phyloP scores from a whole-genome alignment of 2,888 invertebrate genomes.

The Agrotis ipsilon region DNA sequence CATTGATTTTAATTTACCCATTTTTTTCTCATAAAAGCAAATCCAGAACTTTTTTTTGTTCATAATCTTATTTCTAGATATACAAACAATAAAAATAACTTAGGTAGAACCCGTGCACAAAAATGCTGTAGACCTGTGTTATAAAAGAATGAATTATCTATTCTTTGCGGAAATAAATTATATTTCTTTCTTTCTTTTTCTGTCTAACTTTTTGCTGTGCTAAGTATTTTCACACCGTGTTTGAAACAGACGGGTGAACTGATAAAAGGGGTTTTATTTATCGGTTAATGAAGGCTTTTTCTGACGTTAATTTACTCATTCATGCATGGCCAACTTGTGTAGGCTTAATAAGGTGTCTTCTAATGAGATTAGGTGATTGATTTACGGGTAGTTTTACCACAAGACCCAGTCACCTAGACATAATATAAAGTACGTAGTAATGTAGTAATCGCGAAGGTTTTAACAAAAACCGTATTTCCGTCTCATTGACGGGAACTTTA shows the following conservation, averaged over 20 bases:
- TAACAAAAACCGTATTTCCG: neutral
- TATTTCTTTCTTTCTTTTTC: constrained; percentile 5
- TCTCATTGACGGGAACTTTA: neutral
- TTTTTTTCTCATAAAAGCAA: too few relatives aligned
- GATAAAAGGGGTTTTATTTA: constrained; percentile 35
- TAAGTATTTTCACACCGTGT: constrained; percentile 46
- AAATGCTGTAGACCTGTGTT: too few relatives aligned
- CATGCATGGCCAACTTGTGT: constrained; percentile 34
- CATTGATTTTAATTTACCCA: too few relatives aligned
- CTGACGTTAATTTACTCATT: constrained; percentile 35
- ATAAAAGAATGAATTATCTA: constrained; percentile 33
- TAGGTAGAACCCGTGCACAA: too few relatives aligned
- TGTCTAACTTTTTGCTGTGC: constrained; percentile 25
- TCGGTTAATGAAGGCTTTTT: constrained; percentile 23
- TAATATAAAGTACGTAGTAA: neutral
- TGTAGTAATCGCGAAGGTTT: neutral
- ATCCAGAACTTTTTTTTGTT: too few relatives aligned
- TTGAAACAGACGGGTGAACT: constrained; percentile 8
- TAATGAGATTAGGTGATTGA: constrained; percentile 17
- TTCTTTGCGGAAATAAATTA: constrained; percentile 37
- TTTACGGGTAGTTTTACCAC: constrained; percentile 1
- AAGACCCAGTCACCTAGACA: neutral
- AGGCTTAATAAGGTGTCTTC: constrained; percentile 2
- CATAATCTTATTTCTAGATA: too few relatives aligned
- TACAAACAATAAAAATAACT: too few relatives aligned